A percentile compares a stretch with the other conserved stretches of the same genome.
Conservation (phyloP, 2,797 vertebrate species). For the Discoglossus pictus region DNA sequence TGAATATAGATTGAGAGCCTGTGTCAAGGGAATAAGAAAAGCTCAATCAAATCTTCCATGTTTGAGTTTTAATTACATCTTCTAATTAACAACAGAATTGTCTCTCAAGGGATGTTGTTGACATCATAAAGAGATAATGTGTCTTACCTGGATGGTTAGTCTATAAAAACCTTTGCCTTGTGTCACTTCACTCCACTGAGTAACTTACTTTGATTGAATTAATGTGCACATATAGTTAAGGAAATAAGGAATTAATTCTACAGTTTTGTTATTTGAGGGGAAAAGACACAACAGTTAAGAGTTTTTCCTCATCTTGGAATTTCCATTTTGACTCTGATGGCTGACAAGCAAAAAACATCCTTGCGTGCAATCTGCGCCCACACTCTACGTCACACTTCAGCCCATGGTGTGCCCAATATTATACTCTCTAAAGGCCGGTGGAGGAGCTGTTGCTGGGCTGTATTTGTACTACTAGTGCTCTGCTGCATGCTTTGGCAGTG, state of each 20-base stretch:
- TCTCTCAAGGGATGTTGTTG: constrained; percentile 24
- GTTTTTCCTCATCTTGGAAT: too few species aligned
- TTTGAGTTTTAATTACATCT: constrained; percentile 27
- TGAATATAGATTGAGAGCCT: neutral
- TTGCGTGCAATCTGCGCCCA: constrained; percentile 40
- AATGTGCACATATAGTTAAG: too few species aligned
- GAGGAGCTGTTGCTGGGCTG: constrained; percentile 45
- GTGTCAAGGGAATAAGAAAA: constrained; percentile 10
- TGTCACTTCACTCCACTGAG: neutral
- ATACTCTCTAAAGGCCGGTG: constrained; percentile 32
- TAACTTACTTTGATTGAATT: too few species aligned
- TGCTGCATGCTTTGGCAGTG: constrained; percentile 50
- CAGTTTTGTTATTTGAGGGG: too few species aligned
- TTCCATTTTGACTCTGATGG: neutral
- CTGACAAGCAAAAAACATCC: constrained; percentile 5
- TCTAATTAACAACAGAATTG: constrained; percentile 33
- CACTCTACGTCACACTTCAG: constrained; percentile 42
- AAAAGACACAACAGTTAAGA: too few species aligned
- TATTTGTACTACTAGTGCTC: constrained; percentile 45
- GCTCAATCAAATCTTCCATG: constrained; percentile 9
- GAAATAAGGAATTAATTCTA: too few species aligned
- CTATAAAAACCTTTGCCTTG: constrained; percentile 26
- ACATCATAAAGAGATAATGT: constrained; percentile 1
- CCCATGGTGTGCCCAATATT: constrained; percentile 49
- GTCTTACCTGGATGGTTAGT: neutral